Base-by-base conservation (phyloP, 2,797 vertebrate species). In the Telmatherina bonti region DNA sequence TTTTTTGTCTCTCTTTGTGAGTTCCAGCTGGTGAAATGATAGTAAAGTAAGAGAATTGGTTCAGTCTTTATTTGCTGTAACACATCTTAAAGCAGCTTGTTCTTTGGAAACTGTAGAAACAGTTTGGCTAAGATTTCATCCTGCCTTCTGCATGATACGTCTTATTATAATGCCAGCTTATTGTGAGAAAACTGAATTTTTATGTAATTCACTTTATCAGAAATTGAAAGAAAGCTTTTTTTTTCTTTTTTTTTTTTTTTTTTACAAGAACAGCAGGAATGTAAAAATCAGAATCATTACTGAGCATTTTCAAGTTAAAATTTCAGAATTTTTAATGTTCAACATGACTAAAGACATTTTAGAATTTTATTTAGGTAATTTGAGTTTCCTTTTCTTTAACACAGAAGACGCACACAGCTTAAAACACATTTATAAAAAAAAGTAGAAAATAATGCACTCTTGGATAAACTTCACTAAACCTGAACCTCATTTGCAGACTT, bases 41-140 rank as follows among this genome's bases (percentile, higher is more conserved):
- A 30, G 7, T 3, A 30, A 30, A 30, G 30, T 30, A 7, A 30
- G 30, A 30, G 7, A 74, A 83, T 74, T 53, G 24, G n/a, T 26
- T 80, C n/a, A n/a, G n/a, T n/a, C n/a, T n/a, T 67, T 53, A 61
- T 72, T 56, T 74, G 24, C 62, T 47, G 70, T 18, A 10, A 51
- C 45, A 56, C 24, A 47, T 81, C 77, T 79, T 59, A 3, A 31
- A 76, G 82, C 68, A 36, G 15, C 35, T 36, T 13, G 12, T 15
- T 36, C 36, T 38, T 15, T 15, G 13, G 36, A 16, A 35, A 73
- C 64, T 27, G 0, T 4, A 43, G 41, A 8, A 36, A 43, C 9
- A 22, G 38, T 35, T 41, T 38, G 18, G 2, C 12, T 12, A 24
- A 51, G 13, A 51, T 51, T 10, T 10, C 22, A 18, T 7, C 0